Evolutionary conservation across 1,140 invertebrate genomes (phyloP).

Genomic region (Drosophila chauvacae): DNA sequence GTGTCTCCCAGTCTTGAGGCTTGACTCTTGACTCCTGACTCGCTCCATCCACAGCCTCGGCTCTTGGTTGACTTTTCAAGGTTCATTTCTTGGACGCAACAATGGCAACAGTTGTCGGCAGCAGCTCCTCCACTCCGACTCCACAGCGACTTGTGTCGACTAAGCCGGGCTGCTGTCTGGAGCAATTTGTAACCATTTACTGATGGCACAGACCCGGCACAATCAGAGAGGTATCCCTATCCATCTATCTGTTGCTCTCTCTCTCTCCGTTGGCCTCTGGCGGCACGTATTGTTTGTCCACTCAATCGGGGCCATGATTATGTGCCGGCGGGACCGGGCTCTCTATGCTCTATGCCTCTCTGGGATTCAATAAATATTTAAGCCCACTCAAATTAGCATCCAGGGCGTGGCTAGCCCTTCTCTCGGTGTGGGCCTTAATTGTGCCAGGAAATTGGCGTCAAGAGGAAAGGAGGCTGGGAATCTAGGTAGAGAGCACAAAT

Average conservation of each 20-base stretch:
- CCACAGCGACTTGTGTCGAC: neutral
- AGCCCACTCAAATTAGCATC: conserved; percentile 50
- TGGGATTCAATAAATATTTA: conserved; percentile 68
- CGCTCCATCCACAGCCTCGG: neutral
- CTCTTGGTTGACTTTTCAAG: conserved; percentile 72
- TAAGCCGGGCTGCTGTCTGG: conserved; percentile 52
- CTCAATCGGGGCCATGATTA: conserved; percentile 72
- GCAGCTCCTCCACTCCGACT: neutral
- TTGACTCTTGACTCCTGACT: too few relatives aligned
- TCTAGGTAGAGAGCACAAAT: conserved; percentile 19
- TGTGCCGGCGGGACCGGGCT: conserved; percentile 12
- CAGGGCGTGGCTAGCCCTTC: conserved; percentile 3
- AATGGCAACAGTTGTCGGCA: conserved; percentile 66
- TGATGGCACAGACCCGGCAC: conserved; percentile 23
- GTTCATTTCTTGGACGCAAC: conserved; percentile 62
- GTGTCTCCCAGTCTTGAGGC: too few relatives aligned
- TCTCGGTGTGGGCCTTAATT: conserved; percentile 43
- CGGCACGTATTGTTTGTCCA: conserved; percentile 74
- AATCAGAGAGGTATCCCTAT: neutral
- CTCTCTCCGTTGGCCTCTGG: neutral
- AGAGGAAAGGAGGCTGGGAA: neutral
- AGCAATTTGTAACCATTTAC: conserved; percentile 75
- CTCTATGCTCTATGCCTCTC: neutral
- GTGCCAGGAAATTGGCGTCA: conserved; percentile 30
- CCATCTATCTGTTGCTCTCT: conserved; percentile 50